Evolutionary conservation across 2,113 vertebrate species (phyloP).

Genomic region (Diadophis punctatus): DNA sequence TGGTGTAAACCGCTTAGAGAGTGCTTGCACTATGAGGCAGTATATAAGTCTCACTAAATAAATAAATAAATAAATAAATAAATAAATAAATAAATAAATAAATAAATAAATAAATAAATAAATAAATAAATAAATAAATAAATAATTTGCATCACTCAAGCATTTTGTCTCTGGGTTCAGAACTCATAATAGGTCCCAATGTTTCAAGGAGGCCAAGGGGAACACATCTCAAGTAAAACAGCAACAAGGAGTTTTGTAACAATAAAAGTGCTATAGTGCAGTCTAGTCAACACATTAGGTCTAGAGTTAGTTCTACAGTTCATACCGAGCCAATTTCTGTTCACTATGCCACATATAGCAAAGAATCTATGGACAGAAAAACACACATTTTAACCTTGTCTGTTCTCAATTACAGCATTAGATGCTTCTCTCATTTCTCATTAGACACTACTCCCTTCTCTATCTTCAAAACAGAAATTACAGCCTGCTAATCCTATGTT

Average conservation of each 20-base stretch:
- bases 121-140: too few relatives aligned
- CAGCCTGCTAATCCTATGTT: not conserved
- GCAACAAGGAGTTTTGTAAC: not conserved
- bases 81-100: too few relatives aligned
- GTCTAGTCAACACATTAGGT: not conserved
- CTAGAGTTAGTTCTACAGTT: not conserved
- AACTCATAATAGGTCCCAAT: not conserved
- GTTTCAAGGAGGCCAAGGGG: not conserved
- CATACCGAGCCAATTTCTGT: not conserved
- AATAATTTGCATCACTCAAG: not conserved
- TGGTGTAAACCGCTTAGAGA: too few relatives aligned
- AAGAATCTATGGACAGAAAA: not conserved
- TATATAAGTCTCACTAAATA: too few relatives aligned
- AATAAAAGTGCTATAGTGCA: not conserved
- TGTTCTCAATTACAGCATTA: not conserved
- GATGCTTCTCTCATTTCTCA: not conserved
- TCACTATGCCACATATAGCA: not conserved
- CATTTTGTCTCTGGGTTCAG: not conserved
- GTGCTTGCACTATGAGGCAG: too few relatives aligned
- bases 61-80: too few relatives aligned
- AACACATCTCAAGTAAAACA: not conserved
- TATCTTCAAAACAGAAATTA: not conserved
- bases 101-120: too few relatives aligned
- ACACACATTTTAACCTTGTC: not conserved
- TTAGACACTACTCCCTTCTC: not conserved